Base-by-base conservation (phyloP, 2,888 invertebrate species). In the Clunio marinus region DNA sequence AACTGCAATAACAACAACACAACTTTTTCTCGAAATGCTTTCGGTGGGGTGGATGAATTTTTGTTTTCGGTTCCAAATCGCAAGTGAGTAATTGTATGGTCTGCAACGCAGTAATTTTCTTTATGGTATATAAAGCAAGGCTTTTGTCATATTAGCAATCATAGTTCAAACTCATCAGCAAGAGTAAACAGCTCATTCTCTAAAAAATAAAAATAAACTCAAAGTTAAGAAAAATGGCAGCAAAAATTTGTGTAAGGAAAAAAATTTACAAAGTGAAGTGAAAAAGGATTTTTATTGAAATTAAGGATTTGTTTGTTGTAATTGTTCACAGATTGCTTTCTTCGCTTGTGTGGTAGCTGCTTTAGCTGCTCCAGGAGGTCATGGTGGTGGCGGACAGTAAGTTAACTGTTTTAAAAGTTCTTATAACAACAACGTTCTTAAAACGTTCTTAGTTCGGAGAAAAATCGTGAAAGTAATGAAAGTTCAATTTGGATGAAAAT, bases 41-140 rank as follows among this genome's bases (percentile, higher is more conserved):
- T 62, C 59, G 60, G 63, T 46, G 63, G 63, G 63, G 63, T 63
- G 63, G 46, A 27, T 45, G n/a, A n/a, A n/a, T n/a, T n/a, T n/a
- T n/a, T n/a, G 27, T n/a, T 20, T 28, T 20, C 17, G 27, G 63
- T 45, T 63, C 63, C 63, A 46, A 63, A 63, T 63, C 63, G 45
- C 63, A 63, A 60, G 22, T 37, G 27, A 41, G 41, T 37, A 62
- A 37, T 24, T 46, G 17, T 20, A 46, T n/a, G 8, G 60, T 27
- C 37, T 45, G 17, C 46, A 25, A 20, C 7, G 45, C 13, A 7
- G n/a, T 20, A 20, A 24, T 45, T 63, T 45, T 46, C 27, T 27
- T 46, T 63, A 15, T 25, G n/a, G 45, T 63, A 63, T 63, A 63
- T 63, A 63, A 63, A 46, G 63, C 63, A 63, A 46, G 37, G 20